A percentile compares a stretch with the other conserved stretches of the same genome.
phyloP scores from a whole-genome alignment of 2,888 invertebrate species.

The Myopa tessellatipennis region DNA sequence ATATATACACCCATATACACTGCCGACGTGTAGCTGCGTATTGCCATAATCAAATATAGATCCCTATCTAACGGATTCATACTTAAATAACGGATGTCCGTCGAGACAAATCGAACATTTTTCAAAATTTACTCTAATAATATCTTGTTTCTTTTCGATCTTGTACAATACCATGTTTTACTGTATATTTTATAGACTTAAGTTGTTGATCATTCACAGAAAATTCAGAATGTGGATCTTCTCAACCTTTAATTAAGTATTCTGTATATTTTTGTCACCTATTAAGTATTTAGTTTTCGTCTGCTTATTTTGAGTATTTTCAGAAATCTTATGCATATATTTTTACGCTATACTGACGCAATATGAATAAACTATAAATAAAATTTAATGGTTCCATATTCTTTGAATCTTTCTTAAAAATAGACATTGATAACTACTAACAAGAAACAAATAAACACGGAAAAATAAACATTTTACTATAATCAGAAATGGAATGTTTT shows the following conservation, averaged over 20 bases:
- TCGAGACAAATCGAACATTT: background rate
- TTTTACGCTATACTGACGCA: background rate
- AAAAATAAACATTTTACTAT: too few relatives aligned
- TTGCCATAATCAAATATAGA: constrained; percentile 17
- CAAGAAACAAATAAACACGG: too few relatives aligned
- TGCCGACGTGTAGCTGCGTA: background rate
- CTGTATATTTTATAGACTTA: constrained; percentile 10
- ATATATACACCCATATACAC: background rate
- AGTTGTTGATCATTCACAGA: background rate
- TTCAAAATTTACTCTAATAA: background rate
- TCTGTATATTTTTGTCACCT: constrained; percentile 7
- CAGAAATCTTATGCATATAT: background rate
- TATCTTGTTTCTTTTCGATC: background rate
- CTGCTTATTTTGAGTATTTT: too few relatives aligned
- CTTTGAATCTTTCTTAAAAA: too few relatives aligned
- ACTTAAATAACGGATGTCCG: too few relatives aligned
- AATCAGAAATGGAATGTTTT: too few relatives aligned
- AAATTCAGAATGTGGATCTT: background rate
- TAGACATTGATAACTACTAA: too few relatives aligned
- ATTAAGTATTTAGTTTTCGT: too few relatives aligned
- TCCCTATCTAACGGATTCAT: background rate
- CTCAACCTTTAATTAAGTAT: background rate
- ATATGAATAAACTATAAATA: background rate
- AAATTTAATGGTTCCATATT: too few relatives aligned
- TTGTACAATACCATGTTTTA: background rate